Evolutionary conservation across 2,797 vertebrate genomes (phyloP).

Genomic region (Intellagama lesueurii): DNA sequence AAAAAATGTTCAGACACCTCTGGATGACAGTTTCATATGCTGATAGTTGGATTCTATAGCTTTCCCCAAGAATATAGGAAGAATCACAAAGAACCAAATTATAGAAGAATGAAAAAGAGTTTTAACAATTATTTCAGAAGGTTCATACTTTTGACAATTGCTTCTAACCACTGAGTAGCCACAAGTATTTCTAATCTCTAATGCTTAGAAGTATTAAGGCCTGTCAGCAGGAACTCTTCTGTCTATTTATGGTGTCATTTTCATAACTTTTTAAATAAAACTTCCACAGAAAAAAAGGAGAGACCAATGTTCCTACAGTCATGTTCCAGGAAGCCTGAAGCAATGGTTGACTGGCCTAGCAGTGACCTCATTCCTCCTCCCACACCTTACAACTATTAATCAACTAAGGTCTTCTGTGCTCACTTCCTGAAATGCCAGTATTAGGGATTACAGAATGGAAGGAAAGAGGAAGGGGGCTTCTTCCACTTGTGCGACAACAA

Average conservation of each 20-base stretch:
- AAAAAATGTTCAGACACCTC: not conserved
- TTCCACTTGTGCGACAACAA: not conserved
- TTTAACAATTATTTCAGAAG: no score
- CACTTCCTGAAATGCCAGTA: not conserved
- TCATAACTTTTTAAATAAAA: not conserved
- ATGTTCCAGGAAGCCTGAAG: slow-evolving; percentile 5
- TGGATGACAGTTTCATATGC: not conserved
- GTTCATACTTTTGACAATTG: no score
- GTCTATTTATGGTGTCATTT: not conserved
- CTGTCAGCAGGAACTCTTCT: not conserved
- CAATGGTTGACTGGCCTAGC: slow-evolving; percentile 19
- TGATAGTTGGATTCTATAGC: not conserved
- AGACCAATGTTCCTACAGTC: slow-evolving; percentile 16
- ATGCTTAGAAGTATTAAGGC: not conserved
- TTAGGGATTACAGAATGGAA: slow-evolving; percentile 9
- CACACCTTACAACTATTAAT: slow-evolving; percentile 28
- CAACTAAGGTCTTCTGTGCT: not conserved
- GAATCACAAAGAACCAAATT: no score
- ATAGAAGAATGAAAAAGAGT: no score
- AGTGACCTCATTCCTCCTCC: slow-evolving; percentile 33
- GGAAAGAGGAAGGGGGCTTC: not conserved
- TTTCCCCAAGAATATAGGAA: no score
- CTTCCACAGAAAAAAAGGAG: not conserved
- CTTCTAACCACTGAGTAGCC: no score
- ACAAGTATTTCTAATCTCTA: not conserved